A percentile compares a stretch with the other conserved stretches of the same genome.
These are phyloP conservation scores for Drosophila buzzatii DNA, from an alignment of 2,888 invertebrate species.

Conservation along the genomic window DNA sequence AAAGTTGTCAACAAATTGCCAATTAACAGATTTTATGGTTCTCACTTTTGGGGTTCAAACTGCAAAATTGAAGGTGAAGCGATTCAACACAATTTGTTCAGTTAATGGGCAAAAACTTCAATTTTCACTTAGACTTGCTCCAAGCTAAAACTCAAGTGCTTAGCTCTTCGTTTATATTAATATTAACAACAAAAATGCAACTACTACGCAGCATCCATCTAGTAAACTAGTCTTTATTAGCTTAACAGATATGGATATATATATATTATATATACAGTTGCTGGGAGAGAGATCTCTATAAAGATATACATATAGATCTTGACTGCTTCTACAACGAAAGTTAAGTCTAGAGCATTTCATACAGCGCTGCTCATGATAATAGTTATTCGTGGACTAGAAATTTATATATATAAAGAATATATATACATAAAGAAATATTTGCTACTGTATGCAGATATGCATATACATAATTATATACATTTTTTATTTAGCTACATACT, in stretches of 20 bases:
- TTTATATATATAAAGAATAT: too few species aligned
- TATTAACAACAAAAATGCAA: neutral
- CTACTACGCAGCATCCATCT: neutral
- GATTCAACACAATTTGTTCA: neutral
- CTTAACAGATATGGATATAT: neutral
- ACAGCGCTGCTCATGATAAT: too few species aligned
- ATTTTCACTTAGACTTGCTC: neutral
- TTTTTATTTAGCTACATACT: too few species aligned
- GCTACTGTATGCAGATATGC: too few species aligned
- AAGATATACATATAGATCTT: neutral
- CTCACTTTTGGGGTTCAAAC: slow-evolving; percentile 17
- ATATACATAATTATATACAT: neutral
- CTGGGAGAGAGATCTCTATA: too few species aligned
- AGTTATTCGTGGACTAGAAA: too few species aligned
- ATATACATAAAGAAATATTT: too few species aligned
- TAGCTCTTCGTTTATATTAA: neutral
- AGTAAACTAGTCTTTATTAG: neutral
- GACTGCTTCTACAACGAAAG: neutral
- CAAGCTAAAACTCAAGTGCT: neutral
- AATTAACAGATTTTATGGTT: slow-evolving; percentile 23
- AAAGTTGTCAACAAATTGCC: slow-evolving; percentile 23
- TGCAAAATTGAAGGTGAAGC: slow-evolving; percentile 12
- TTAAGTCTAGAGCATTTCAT: too few species aligned
- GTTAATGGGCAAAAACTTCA: neutral
- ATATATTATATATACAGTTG: too few species aligned